A percentile compares a stretch with the other conserved stretches of the same genome.
Conservation (phyloP, 2,797 vertebrate genomes). For the Cuniculus paca region DNA sequence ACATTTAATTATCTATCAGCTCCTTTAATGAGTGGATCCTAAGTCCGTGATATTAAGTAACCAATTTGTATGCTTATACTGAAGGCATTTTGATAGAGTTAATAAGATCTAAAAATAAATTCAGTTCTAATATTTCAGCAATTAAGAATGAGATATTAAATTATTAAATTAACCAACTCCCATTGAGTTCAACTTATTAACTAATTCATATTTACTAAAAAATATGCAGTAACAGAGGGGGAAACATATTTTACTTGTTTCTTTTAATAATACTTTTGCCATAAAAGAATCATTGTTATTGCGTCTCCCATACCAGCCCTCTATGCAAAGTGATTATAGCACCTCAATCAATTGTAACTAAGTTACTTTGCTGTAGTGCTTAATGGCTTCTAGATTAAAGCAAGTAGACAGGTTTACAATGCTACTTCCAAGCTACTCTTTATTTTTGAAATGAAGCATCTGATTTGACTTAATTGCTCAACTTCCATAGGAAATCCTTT, state of each 20-base stretch:
- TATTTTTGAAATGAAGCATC: constrained; percentile 74
- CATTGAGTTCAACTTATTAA: background rate
- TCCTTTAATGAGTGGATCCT: background rate
- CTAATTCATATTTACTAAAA: constrained; percentile 35
- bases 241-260: constrained; percentile 3
- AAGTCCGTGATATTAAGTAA: background rate
- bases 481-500: constrained; percentile 77
- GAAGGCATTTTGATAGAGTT: background rate
- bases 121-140: background rate
- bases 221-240: background rate
- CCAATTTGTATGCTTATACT: background rate
- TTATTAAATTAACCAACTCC: background rate
- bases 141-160: background rate
- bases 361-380: constrained; percentile 58
- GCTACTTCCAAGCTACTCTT: constrained; percentile 63
- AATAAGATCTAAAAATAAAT: background rate
- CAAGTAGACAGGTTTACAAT: constrained; percentile 79
- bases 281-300: constrained; percentile 22
- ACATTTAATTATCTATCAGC: background rate
- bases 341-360: constrained; percentile 68
- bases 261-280: constrained; percentile 40
- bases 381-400: constrained; percentile 83
- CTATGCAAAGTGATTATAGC: constrained; percentile 57
- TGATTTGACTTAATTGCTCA: constrained; percentile 82
- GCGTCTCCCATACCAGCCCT: background rate